Evolutionary conservation across 2,113 vertebrate species (phyloP).

Genomic region (Eira barbara): DNA sequence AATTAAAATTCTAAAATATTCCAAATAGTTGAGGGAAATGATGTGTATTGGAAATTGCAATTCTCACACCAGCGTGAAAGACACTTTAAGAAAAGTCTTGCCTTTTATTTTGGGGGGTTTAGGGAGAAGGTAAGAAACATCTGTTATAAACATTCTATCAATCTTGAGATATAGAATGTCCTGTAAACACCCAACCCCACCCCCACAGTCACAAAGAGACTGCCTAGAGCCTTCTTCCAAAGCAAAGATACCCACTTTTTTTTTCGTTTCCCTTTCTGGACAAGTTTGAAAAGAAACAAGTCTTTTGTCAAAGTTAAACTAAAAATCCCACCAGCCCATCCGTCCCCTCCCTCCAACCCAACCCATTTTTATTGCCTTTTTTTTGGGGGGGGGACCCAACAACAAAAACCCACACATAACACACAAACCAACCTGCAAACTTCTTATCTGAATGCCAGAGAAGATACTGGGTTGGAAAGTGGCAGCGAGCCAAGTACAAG

Average conservation of each 20-base stretch:
- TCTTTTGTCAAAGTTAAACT: slow-evolving; percentile 68
- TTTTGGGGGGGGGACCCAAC: not conserved
- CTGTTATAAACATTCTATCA: slow-evolving; percentile 70
- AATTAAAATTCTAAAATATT: slow-evolving; percentile 46
- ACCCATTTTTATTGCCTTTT: slow-evolving; percentile 48
- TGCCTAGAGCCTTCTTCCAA: slow-evolving; percentile 23
- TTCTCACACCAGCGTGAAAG: slow-evolving; percentile 49
- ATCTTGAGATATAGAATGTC: slow-evolving; percentile 63
- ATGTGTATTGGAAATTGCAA: slow-evolving; percentile 18
- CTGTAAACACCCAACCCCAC: slow-evolving; percentile 58
- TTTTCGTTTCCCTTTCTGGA: not conserved
- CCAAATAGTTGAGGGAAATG: not conserved
- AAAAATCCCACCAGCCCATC: slow-evolving; percentile 47
- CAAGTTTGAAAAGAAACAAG: slow-evolving; percentile 59
- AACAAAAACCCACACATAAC: slow-evolving; percentile 31
- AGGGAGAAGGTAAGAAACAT: slow-evolving; percentile 67
- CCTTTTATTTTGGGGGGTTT: slow-evolving; percentile 51
- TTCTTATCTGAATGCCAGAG: slow-evolving; percentile 14
- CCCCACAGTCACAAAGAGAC: slow-evolving; percentile 65
- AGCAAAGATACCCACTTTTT: slow-evolving; percentile 39
- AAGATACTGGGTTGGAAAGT: not conserved
- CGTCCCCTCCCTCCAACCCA: slow-evolving; percentile 32
- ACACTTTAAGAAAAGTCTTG: slow-evolving; percentile 53
- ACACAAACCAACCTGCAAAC: not conserved
- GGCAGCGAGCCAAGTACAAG: not conserved